Evolutionary conservation across 2,888 invertebrate species (phyloP).

Genomic region (Drosophila neotestacea): DNA sequence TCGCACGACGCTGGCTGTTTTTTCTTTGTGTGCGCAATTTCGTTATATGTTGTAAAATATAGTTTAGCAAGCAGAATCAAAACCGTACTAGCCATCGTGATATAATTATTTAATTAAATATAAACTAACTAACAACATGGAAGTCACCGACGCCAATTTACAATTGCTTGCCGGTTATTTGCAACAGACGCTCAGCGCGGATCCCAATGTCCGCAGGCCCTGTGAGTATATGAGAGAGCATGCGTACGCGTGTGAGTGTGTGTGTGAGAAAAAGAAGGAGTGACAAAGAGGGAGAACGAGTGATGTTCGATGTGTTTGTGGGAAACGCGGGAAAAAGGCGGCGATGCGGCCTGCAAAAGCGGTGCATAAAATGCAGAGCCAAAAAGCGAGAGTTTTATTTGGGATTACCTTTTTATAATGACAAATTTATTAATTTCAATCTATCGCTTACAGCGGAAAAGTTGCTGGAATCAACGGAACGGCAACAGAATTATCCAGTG

Average conservation of each 20-base stretch:
- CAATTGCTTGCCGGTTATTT: constrained; percentile 93
- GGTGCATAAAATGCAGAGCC: constrained; percentile 4
- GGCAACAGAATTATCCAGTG: constrained; percentile 95
- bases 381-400: neutral
- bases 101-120: constrained; percentile 31
- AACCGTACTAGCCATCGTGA: constrained; percentile 26
- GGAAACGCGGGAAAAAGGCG: constrained; percentile 66
- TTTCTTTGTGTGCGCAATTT: constrained; percentile 53
- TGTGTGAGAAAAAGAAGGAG: constrained; percentile 5
- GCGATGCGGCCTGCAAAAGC: constrained; percentile 18
- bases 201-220: constrained; percentile 92
- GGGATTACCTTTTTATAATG: neutral
- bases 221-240: constrained; percentile 87
- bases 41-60: constrained; percentile 46
- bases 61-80: constrained; percentile 27
- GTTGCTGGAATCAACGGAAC: constrained; percentile 95
- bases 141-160: constrained; percentile 94
- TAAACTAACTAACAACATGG: constrained; percentile 87
- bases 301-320: constrained; percentile 11
- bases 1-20: constrained; percentile 32
- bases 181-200: constrained; percentile 94
- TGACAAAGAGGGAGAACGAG: constrained; percentile 18
- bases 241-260: constrained; percentile 32
- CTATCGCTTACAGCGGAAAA: constrained; percentile 90
- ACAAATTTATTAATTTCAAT: neutral